Evolutionary conservation across 1,140 invertebrate species (phyloP), one percentile per base, ranked within the genome.

Genomic region (Helicoverpa armigera): DNA sequence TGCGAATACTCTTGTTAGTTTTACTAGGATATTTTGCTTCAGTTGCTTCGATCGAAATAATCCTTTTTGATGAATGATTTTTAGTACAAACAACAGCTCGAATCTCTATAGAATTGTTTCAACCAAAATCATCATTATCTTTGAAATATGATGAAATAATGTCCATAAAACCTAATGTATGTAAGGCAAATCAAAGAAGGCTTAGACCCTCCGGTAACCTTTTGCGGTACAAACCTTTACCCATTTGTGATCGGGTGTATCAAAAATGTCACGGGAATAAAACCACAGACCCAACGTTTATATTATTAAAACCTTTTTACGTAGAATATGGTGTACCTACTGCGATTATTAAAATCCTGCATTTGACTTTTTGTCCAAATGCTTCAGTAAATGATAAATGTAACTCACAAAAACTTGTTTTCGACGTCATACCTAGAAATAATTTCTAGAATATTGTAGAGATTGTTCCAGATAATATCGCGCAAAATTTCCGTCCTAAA

Each of bases 131-230:
- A 16, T 50, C 63, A 67, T 48, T 43, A 18, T 48, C 29, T 18
- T 11, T 4, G 18, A n/a, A 50, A 18, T 48, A 29, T 23, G 61
- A 16, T 18, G 56, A 75, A 75, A 61, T 16, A 75, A 58, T 16
- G 31, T 29, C 14, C 50, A 61, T 75, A 61, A n/a, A 48, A 75
- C 53, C 35, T 23, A 75, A 58, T 61, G n/a, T 75, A 58, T 75
- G 31, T 7, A 35, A 43, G 35, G 53, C 56, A 75, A 75, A 23
- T 75, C 73, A 75, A 75, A 75, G 67, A 50, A 13, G 61, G 73
- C 73, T 75, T 75, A 75, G 56, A 61, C 73, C 73, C 56, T 61
- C 35, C 29, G n/a, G 73, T 61, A 61, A 75, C 73, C 73, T 75
- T 61, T 75, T 75, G 56, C 73, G 73, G 73, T 75, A 16, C 16